Evolutionary conservation across 2,797 vertebrate genomes (phyloP).

Genomic region (Propithecus deckenii): DNA sequence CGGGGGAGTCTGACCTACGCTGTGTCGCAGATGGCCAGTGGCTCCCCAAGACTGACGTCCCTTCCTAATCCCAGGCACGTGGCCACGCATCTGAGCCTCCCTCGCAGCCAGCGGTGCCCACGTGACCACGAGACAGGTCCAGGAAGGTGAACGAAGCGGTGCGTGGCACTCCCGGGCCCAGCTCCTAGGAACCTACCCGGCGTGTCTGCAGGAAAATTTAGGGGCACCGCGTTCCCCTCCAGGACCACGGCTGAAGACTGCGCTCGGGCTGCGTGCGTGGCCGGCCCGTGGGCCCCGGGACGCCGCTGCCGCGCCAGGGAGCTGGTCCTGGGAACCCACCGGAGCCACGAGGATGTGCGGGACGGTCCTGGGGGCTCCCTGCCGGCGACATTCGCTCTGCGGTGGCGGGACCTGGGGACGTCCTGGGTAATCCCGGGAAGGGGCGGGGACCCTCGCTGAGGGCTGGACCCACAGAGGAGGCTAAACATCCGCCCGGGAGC

Average conservation of each 20-base stretch:
- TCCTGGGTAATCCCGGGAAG: not conserved
- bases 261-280: not conserved
- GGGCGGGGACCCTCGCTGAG: not conserved
- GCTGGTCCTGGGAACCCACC: not conserved
- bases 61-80: not conserved
- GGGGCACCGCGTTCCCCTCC: too few relatives aligned
- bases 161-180: not conserved
- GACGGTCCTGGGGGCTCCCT: too few relatives aligned
- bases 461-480: too few relatives aligned
- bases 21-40: too few relatives aligned
- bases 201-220: not conserved
- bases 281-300: not conserved
- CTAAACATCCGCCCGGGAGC: too few relatives aligned
- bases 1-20: not conserved
- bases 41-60: not conserved
- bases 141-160: too few relatives aligned
- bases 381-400: too few relatives aligned
- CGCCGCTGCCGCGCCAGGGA: not conserved
- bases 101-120: not conserved
- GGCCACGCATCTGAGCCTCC: too few relatives aligned
- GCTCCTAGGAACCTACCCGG: not conserved
- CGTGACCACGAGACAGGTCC: rapidly evolving
- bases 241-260: too few relatives aligned
- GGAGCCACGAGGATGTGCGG: too few relatives aligned
- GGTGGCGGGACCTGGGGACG: not conserved